Evolutionary conservation across 2,888 invertebrate genomes (phyloP), one percentile per base, ranked within the genome.

Genomic region (Drosophila formosana): DNA sequence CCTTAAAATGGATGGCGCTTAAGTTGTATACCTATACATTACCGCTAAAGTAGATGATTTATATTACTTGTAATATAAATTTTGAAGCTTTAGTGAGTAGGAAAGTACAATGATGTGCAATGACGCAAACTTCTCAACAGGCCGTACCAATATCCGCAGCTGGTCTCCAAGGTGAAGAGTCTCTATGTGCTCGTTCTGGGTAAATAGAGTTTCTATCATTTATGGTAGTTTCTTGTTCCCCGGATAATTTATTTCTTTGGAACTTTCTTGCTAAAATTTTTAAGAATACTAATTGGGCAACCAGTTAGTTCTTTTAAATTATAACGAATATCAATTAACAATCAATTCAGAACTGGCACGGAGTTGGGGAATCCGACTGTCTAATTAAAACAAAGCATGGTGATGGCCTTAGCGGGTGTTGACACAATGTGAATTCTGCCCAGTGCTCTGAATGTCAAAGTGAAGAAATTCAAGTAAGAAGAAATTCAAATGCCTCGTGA

Each of bases 381-480:
- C 94, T 94, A 94, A 95, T 94, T 94, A 95, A 75, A 94, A 94
- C 94, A 94, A 93, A 94, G 94, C 94, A 94, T 94, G 94, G 94
- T 93, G 94, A 95, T 94, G 94, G 94, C 93, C 93, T 93, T 92
- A 92, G 92, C 93, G 93, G 93, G 93, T 93, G 93, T 93, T 94
- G 93, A 93, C 94, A 93, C 93, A 93, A 94, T 94, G 94, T 95
- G 94, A 95, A 95, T 95, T 95, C 94, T 95, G 62, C 62, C 62
- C 62, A 61, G 53, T 95, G 94, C 93, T 93, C 92, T 93, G 92
- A 93, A 92, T 95, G 94, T 95, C 94, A 95, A 94, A 93, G 93
- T 94, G 94, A 69, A 74, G 74, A 94, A 94, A 94, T 94, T 94
- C 93, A 93, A 93, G 90, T 91, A 94, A 62, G 64, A 28, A 28